phyloP scores from a whole-genome alignment of 2,888 invertebrate species.

The Mayetiola destructor region DNA sequence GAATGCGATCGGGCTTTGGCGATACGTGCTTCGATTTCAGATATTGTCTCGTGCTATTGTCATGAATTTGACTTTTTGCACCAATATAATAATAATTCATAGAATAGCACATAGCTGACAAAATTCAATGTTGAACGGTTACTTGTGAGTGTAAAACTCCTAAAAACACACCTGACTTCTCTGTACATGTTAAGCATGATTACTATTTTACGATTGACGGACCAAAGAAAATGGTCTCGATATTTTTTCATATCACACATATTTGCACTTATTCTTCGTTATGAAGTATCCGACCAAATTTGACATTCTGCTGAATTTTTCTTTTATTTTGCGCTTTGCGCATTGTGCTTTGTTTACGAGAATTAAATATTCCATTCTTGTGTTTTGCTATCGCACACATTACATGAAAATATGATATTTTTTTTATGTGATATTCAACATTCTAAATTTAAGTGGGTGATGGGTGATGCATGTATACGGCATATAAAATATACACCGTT shows the following conservation, averaged over 20 bases:
- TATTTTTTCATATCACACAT: not conserved
- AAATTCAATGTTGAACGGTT: too few species aligned
- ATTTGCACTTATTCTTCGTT: not conserved
- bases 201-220: too few species aligned
- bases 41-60: not conserved
- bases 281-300: not conserved
- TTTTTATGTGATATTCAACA: too few species aligned
- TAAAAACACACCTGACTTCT: too few species aligned
- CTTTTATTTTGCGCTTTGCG: not conserved
- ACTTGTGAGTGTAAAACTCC: too few species aligned
- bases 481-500: too few species aligned
- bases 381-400: slow-evolving; percentile 6
- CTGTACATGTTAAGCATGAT: too few species aligned
- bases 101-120: too few species aligned
- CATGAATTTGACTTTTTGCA: slow-evolving; percentile 5
- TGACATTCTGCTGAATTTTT: not conserved
- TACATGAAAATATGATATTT: not conserved
- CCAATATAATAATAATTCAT: too few species aligned
- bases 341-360: not conserved
- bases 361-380: slow-evolving; percentile 11
- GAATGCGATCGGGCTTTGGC: not conserved
- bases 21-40: not conserved
- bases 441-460: too few species aligned
- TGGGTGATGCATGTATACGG: not conserved
- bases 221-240: not conserved